These are phyloP conservation scores for Apocheima hispidaria DNA, from an alignment of 2,888 invertebrate genomes.

Conservation along the genomic window DNA sequence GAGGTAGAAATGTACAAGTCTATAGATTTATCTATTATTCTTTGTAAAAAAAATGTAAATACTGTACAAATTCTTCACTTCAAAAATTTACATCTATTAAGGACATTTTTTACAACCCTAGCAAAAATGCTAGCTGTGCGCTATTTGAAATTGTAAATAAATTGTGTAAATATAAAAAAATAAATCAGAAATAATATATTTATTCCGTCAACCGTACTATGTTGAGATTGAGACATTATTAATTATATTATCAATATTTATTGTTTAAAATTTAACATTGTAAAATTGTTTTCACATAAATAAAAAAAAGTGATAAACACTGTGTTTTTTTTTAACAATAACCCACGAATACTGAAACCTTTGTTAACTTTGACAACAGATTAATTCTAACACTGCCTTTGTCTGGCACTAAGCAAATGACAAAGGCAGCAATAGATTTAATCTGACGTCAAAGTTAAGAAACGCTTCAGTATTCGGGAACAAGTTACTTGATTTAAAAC, in stretches of 20 bases:
- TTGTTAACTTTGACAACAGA: no score
- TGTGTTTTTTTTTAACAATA: constrained; percentile 27
- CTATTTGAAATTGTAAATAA: constrained; percentile 70
- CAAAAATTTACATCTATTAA: constrained; percentile 48
- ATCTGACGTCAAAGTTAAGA: no score
- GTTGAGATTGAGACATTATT: constrained; percentile 68
- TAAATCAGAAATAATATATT: constrained; percentile 72
- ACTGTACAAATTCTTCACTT: constrained; percentile 67
- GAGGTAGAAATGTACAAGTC: constrained; percentile 4
- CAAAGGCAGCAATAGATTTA: no score
- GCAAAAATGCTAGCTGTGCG: constrained; percentile 61
- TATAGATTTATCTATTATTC: constrained; percentile 10
- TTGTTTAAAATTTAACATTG: constrained; percentile 79
- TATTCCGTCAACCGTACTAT: constrained; percentile 78
- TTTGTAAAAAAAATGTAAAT: constrained; percentile 63
- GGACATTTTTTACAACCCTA: constrained; percentile 65
- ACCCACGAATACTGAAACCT: no score
- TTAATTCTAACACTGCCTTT: no score
- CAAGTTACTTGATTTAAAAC: no score
- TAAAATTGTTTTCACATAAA: constrained; percentile 83
- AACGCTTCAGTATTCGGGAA: no score
- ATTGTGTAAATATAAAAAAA: constrained; percentile 72
- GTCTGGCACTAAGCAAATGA: no score
- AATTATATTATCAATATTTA: constrained; percentile 75
- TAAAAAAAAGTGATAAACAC: constrained; percentile 70